A percentile compares a stretch with the other conserved stretches of the same genome.
Conservation (phyloP, 2,888 invertebrate species). For the Suillia variegata region DNA sequence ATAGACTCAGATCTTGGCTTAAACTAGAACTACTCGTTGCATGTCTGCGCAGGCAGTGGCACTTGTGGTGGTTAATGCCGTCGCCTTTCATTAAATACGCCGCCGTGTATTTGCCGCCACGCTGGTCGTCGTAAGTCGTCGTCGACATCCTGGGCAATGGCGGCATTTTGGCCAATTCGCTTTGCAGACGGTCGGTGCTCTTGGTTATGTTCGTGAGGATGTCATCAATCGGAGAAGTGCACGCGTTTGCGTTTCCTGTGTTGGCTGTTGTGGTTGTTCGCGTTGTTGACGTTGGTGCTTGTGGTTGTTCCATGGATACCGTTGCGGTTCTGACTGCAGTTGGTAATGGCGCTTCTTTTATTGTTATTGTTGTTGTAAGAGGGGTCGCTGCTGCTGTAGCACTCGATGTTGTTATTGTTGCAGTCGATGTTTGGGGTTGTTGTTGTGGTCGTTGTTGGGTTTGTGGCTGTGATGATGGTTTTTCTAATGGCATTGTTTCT, state of each 20-base stretch:
- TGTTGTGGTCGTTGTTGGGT: not conserved
- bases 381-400: not conserved
- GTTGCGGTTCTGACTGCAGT: conserved; percentile 12
- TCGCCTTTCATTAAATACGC: conserved; percentile 15
- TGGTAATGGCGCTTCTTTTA: not conserved
- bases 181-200: conserved; percentile 49
- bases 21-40: not conserved
- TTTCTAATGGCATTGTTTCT: not conserved
- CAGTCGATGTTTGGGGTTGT: not conserved
- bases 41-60: conserved; percentile 41
- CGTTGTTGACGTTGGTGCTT: conserved; percentile 15
- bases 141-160: conserved; percentile 42
- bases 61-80: conserved; percentile 16
- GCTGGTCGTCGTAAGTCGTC: conserved; percentile 19
- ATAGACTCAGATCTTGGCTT: not conserved
- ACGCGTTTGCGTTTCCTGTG: conserved; percentile 48
- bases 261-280: conserved; percentile 21
- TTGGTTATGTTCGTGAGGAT: conserved; percentile 48
- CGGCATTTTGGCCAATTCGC: conserved; percentile 51
- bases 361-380: conserved; percentile 17
- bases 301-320: conserved; percentile 4
- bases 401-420: not conserved
- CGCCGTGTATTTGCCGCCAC: conserved; percentile 2
- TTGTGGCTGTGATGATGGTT: not conserved
- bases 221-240: conserved; percentile 47